A percentile compares a stretch with the other conserved stretches of the same genome.
Evolutionary conservation across 2,797 vertebrate genomes (phyloP).

Genomic region (Phoxinus dragarum): DNA sequence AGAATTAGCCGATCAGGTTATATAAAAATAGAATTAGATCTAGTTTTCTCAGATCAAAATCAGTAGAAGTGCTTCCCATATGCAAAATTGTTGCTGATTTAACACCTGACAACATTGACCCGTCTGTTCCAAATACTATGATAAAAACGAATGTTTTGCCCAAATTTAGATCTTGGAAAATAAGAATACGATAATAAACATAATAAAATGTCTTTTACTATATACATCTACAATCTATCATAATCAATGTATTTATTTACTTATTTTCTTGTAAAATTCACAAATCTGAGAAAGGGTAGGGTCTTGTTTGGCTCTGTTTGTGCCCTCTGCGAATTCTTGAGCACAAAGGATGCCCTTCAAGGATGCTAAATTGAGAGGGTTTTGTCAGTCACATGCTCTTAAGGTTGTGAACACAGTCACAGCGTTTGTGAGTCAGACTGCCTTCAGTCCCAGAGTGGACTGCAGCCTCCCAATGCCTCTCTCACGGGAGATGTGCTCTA

Average conservation of each 20-base stretch:
- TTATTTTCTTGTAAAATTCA: neutral
- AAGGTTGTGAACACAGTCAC: conserved; percentile 37
- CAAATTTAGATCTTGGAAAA: neutral
- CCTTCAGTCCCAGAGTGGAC: conserved; percentile 29
- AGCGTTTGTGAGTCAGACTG: conserved; percentile 21
- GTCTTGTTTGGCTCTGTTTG: conserved; percentile 41
- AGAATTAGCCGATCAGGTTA: conserved; percentile 1
- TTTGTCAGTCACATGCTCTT: conserved; percentile 68
- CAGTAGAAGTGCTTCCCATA: neutral
- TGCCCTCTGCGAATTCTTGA: conserved; percentile 53
- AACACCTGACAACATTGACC: no score
- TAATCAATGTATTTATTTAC: neutral
- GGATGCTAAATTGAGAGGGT: conserved; percentile 61
- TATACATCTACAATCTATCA: neutral
- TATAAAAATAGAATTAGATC: conserved; percentile 12
- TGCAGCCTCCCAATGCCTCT: conserved; percentile 43
- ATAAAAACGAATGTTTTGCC: neutral
- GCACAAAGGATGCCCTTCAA: conserved; percentile 62
- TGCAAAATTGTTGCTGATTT: neutral
- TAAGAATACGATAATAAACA: neutral
- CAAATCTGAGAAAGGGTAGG: neutral
- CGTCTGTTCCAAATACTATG: neutral
- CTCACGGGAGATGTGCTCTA: conserved; percentile 50
- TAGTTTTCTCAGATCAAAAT: neutral
- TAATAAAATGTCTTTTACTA: neutral